These are phyloP conservation scores for Chymomyza fuscimana DNA, from an alignment of 2,888 invertebrate genomes.

Conservation along the genomic window DNA sequence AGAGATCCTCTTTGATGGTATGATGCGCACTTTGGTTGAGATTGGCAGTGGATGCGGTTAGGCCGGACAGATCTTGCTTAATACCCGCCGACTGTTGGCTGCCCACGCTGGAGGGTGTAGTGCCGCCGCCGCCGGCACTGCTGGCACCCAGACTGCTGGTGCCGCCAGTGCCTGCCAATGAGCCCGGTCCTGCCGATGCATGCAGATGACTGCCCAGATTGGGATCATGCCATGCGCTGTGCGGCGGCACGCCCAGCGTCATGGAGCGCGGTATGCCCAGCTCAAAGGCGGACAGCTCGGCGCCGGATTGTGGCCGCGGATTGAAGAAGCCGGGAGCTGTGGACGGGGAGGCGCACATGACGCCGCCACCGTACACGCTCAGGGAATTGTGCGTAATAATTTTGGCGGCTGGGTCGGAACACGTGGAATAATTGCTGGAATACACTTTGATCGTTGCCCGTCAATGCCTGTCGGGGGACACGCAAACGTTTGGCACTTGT, in stretches of 20 bases:
- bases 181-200: constrained; percentile 78
- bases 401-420: constrained; percentile 79
- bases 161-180: constrained; percentile 60
- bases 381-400: constrained; percentile 81
- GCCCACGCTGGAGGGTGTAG: constrained; percentile 78
- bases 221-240: constrained; percentile 83
- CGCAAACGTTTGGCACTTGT: constrained; percentile 21
- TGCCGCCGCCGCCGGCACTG: constrained; percentile 80
- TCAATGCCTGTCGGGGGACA: constrained; percentile 13
- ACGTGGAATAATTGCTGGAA: constrained; percentile 72
- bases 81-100: constrained; percentile 77
- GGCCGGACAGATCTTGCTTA: constrained; percentile 76
- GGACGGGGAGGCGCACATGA: constrained; percentile 81
- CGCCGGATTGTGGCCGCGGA: constrained; percentile 79
- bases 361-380: constrained; percentile 81
- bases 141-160: constrained; percentile 49
- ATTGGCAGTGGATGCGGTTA: constrained; percentile 56
- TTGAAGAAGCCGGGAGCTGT: constrained; percentile 80
- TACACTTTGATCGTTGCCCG: constrained; percentile 69
- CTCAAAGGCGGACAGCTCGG: constrained; percentile 79
- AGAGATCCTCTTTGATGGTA: constrained; percentile 78
- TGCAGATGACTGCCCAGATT: constrained; percentile 79
- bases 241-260: constrained; percentile 83
- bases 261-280: constrained; percentile 81
- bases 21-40: constrained; percentile 75